Base-by-base conservation (phyloP, 2,797 vertebrate species). In the Helarctos malayanus region DNA sequence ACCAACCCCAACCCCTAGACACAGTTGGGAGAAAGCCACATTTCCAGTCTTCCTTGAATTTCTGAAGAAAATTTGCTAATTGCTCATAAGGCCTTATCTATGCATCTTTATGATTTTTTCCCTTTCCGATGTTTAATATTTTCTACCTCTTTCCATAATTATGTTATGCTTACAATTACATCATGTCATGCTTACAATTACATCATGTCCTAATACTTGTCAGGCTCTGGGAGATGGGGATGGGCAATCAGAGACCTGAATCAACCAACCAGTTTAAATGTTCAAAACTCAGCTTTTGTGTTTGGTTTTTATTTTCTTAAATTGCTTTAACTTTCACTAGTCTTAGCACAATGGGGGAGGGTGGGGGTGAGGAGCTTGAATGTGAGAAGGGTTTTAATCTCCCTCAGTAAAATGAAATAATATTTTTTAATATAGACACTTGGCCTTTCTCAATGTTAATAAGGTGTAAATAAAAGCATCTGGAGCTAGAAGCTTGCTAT, bases 391-490 rank as follows among this genome's bases (percentile, higher is more conserved):
- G 7, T 45, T 94, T 92, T 32, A 85, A 75, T 89, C 23, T 57
- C 10, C 5, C 18, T 29, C 27, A 91, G 21, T 10, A 89, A 92
- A 97, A 92, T 52, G 57, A 95, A 97, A 85, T 49, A 27, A 84
- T 65, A 81, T 61, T 94, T 94, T 91, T 80, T 41, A 89, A n/a
- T 71, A 56, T 27, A 96, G 85, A 56, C 14, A 1, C 35, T 45
- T 81, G 59, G 91, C 29, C 63, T 73, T 56, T 95, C 47, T 92
- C 71, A 52, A 2, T 73, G 87, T 88, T 94, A 96, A 87, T 88
- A 92, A 96, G 69, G 87, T 94, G 38, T 93, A 78, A 97, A 95
- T 23, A 35, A 96, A 95, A 93, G 69, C 76, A 38, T 93, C 89
- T 80, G 69, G 83, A 97, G 96, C 61, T 63, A 86, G 59, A 94